A percentile compares a stretch with the other conserved stretches of the same genome.
phyloP scores from a whole-genome alignment of 2,113 vertebrate genomes.

The Isurus oxyrinchus region DNA sequence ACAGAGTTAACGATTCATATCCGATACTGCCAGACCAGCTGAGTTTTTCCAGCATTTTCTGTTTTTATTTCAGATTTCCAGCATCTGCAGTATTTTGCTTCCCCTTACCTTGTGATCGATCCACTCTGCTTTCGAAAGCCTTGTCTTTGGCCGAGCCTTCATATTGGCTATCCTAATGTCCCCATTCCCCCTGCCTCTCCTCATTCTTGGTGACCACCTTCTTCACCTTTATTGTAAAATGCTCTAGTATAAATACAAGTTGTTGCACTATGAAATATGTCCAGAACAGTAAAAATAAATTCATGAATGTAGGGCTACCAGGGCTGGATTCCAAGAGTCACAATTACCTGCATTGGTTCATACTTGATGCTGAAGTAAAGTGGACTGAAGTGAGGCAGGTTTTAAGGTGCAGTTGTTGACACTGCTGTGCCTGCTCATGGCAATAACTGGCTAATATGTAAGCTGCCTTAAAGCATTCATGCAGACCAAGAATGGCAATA shows the following conservation, averaged over 20 bases:
- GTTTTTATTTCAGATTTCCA: no score
- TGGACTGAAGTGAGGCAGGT: not conserved
- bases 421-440: not conserved
- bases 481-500: constrained; percentile 44
- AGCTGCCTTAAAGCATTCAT: constrained; percentile 49
- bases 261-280: not conserved
- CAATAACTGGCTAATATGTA: constrained; percentile 47
- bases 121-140: not conserved
- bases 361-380: not conserved
- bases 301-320: not conserved
- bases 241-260: not conserved
- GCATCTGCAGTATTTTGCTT: no score
- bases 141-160: not conserved
- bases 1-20: no score
- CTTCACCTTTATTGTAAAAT: not conserved
- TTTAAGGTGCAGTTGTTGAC: not conserved
- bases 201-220: not conserved
- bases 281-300: not conserved
- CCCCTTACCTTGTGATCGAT: not conserved
- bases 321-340: not conserved
- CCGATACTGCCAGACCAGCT: no score
- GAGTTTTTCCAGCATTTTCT: no score
- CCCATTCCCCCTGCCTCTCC: not conserved
- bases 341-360: not conserved
- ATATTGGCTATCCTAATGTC: not conserved